Evolutionary conservation across 1,140 invertebrate genomes (phyloP).

Genomic region (Linepithema humile): DNA sequence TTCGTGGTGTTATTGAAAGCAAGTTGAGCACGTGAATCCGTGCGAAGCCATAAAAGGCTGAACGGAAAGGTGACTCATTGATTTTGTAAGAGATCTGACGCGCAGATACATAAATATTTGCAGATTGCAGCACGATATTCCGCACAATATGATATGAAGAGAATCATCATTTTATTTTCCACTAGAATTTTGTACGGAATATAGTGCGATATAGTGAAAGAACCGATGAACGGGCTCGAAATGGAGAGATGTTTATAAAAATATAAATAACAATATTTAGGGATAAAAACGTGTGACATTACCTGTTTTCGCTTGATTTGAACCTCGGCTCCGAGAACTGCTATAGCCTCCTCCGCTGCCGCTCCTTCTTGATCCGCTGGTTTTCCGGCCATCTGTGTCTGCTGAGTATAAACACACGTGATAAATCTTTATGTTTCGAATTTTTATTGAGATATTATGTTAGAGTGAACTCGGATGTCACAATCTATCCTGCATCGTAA

Average conservation of each 20-base stretch:
- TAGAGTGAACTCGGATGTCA: background rate
- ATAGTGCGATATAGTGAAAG: background rate
- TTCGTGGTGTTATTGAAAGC: background rate
- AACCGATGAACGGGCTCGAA: background rate
- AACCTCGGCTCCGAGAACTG: slow-evolving; percentile 27
- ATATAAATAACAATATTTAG: background rate
- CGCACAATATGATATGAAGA: background rate
- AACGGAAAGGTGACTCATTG: slow-evolving; percentile 15
- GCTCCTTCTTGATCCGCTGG: slow-evolving; percentile 64
- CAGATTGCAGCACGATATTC: background rate
- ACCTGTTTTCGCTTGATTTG: slow-evolving; percentile 48
- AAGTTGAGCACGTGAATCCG: background rate
- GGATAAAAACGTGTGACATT: too few relatives aligned
- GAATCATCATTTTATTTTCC: background rate
- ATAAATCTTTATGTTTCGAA: background rate
- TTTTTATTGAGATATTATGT: background rate
- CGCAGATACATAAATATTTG: slow-evolving; percentile 39
- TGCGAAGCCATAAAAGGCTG: slow-evolving; percentile 34
- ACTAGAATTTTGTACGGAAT: background rate
- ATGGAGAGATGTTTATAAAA: background rate
- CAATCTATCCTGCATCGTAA: background rate
- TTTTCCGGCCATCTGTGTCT: slow-evolving; percentile 56
- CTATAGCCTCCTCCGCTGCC: slow-evolving; percentile 65
- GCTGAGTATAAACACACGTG: slow-evolving; percentile 14
- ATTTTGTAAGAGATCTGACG: slow-evolving; percentile 28